Evolutionary conservation across 2,113 vertebrate species (phyloP).

Genomic region (Electrona antarctica): DNA sequence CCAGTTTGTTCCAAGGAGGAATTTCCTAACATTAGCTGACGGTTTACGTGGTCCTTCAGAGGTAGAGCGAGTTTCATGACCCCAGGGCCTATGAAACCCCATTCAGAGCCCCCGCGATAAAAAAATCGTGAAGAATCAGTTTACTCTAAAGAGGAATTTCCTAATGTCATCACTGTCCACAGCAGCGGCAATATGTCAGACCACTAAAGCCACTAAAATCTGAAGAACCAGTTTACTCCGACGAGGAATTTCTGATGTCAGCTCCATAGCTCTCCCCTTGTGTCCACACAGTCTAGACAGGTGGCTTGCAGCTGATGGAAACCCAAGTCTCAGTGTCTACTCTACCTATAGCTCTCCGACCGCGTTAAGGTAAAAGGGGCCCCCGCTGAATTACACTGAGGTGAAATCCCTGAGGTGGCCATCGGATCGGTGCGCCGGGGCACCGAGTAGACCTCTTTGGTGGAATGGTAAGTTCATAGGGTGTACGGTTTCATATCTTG

Average conservation of each 20-base stretch:
- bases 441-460: constrained; percentile 40
- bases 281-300: constrained; percentile 38
- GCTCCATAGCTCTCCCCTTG: neutral
- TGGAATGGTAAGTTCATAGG: constrained; percentile 44
- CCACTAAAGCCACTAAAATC: too few relatives aligned
- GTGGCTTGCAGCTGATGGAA: constrained; percentile 65
- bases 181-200: too few relatives aligned
- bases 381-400: constrained; percentile 41
- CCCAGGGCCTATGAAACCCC: too few relatives aligned
- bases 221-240: too few relatives aligned
- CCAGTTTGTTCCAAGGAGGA: constrained; percentile 11
- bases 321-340: constrained; percentile 50
- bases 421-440: constrained; percentile 53
- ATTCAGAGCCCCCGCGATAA: too few relatives aligned
- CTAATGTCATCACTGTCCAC: constrained; percentile 1
- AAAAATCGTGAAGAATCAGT: too few relatives aligned
- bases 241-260: too few relatives aligned
- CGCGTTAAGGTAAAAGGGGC: constrained; percentile 38
- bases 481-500: constrained; percentile 58
- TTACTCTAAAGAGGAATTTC: constrained; percentile 26
- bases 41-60: too few relatives aligned
- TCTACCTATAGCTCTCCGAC: constrained; percentile 35
- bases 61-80: too few relatives aligned
- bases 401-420: constrained; percentile 58
- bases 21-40: constrained; percentile 13